Evolutionary conservation across 2,113 vertebrate genomes (phyloP).

Genomic region (Corythaixoides concolor): DNA sequence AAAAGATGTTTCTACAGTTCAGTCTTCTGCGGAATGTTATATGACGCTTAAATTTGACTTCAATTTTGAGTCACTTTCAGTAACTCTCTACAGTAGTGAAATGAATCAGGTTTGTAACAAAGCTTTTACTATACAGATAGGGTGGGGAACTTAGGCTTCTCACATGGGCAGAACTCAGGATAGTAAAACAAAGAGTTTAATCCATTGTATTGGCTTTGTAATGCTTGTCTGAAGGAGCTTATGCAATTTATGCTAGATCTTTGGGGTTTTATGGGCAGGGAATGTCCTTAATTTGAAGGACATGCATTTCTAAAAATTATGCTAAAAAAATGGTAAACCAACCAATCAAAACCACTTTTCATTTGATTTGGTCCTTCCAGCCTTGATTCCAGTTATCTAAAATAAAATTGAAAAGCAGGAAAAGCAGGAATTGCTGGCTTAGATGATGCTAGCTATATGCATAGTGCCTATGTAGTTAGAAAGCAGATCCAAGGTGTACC

Average conservation of each 20-base stretch:
- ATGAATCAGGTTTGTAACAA: slow-evolving; percentile 77
- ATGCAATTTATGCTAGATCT: background rate
- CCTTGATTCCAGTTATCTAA: background rate
- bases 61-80: slow-evolving; percentile 87
- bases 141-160: background rate
- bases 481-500: background rate
- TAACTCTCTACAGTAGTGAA: slow-evolving; percentile 84
- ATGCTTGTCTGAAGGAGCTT: background rate
- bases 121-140: background rate
- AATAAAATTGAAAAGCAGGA: background rate
- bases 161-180: background rate
- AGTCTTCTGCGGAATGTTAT: slow-evolving; percentile 45
- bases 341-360: background rate
- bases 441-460: background rate
- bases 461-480: background rate
- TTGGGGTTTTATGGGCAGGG: background rate
- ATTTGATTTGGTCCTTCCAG: background rate
- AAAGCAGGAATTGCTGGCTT: background rate
- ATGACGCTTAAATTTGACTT: slow-evolving; percentile 85
- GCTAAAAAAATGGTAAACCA: background rate
- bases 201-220: background rate
- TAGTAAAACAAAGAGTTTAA: background rate
- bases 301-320: background rate
- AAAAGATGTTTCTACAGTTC: background rate
- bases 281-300: background rate